Evolutionary conservation across 2,113 vertebrate genomes (phyloP).

Genomic region (Alaudala cheleensis): DNA sequence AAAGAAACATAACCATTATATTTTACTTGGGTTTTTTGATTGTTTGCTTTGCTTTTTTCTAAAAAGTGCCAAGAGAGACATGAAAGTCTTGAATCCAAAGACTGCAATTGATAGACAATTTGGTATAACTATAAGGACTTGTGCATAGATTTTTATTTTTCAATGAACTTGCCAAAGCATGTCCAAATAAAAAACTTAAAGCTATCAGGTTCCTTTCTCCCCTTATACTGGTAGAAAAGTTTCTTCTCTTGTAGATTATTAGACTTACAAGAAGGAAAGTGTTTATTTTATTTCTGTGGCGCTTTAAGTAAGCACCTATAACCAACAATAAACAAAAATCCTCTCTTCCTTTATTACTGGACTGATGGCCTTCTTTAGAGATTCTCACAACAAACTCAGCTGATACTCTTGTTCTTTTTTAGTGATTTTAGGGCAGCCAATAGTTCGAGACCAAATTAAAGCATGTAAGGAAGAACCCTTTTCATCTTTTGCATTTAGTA

Average conservation of each 20-base stretch:
- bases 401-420: not conserved
- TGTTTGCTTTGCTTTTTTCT: not conserved
- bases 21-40: not conserved
- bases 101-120: accelerated
- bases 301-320: not conserved
- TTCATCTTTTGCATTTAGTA: not conserved
- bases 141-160: not conserved
- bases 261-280: not conserved
- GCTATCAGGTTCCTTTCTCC: not conserved
- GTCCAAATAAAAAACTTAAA: not conserved
- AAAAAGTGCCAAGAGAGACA: not conserved
- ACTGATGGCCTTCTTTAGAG: not conserved
- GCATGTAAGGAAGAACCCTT: not conserved
- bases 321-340: not conserved
- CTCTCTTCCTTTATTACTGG: not conserved
- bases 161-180: not conserved
- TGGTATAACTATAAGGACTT: not conserved
- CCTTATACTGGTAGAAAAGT: not conserved
- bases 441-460: not conserved
- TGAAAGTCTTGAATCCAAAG: not conserved
- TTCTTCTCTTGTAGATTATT: not conserved
- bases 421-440: not conserved
- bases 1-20: not conserved
- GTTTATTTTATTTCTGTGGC: not conserved
- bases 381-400: not conserved